A percentile compares a stretch with the other conserved stretches of the same genome.
Conservation (phyloP, 1,140 invertebrate species). For the Cydia amplana region DNA sequence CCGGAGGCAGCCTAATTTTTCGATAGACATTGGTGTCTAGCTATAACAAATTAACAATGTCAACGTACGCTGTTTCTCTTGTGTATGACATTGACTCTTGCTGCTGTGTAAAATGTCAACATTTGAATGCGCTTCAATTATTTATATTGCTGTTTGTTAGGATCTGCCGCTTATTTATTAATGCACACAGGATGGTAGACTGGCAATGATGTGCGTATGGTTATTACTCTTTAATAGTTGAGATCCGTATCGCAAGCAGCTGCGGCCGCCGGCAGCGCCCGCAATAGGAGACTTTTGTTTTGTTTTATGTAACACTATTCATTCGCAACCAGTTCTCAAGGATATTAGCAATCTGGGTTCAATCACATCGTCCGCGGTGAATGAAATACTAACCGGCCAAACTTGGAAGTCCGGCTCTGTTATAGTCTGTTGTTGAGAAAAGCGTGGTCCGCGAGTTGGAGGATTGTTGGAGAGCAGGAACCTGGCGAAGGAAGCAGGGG, state of each 20-base stretch:
- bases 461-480: conserved; percentile 48
- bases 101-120: not conserved
- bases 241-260: conserved; percentile 13
- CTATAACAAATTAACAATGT: not conserved
- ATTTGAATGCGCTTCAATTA: not conserved
- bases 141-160: not conserved
- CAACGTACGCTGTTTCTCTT: conserved; percentile 3
- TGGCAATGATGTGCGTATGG: conserved; percentile 1
- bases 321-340: conserved; percentile 64
- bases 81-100: not conserved
- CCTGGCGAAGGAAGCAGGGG: conserved; percentile 48
- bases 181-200: not conserved
- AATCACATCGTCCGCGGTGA: conserved; percentile 69
- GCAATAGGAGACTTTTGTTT: conserved; percentile 41
- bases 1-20: conserved; percentile 18
- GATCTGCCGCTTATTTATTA: not conserved
- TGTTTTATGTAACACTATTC: conserved; percentile 50
- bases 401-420: conserved; percentile 39
- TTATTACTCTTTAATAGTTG: conserved; percentile 31
- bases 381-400: conserved; percentile 60
- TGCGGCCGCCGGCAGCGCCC: conserved; percentile 12
- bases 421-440: conserved; percentile 29
- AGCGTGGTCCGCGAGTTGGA: conserved; percentile 41
- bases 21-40: not conserved
- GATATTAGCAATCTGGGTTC: conserved; percentile 66